phyloP scores from a whole-genome alignment of 64 coral and sea anemone genomes.

The Montipora efflorescens region DNA sequence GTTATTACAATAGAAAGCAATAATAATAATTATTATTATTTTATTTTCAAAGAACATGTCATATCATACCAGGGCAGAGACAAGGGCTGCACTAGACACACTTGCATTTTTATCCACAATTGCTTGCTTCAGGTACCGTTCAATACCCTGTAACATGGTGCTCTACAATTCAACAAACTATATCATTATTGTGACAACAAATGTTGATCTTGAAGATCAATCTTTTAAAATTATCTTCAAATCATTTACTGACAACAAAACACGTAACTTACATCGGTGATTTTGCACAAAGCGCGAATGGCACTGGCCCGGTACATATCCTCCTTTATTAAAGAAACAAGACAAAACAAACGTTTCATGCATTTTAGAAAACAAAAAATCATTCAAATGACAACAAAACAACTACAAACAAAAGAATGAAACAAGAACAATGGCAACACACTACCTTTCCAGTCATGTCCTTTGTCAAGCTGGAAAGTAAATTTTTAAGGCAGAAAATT shows the following conservation, averaged over 20 bases:
- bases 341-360: neutral
- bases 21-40: too few species aligned
- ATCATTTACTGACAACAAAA: too few species aligned
- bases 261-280: slow-evolving; percentile 84
- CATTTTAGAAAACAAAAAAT: too few species aligned
- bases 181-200: neutral
- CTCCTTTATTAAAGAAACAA: slow-evolving; percentile 40
- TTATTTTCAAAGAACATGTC: neutral
- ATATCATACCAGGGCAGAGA: slow-evolving; percentile 86
- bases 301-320: slow-evolving; percentile 97
- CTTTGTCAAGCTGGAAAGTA: slow-evolving; percentile 89
- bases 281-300: slow-evolving; percentile 96
- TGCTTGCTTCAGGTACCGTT: slow-evolving; percentile 97
- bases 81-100: slow-evolving; percentile 90
- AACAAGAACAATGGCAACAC: neutral
- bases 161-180: slow-evolving; percentile 47
- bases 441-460: slow-evolving; percentile 96
- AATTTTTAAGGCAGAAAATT: neutral
- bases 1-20: too few species aligned
- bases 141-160: slow-evolving; percentile 96
- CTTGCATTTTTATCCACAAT: slow-evolving; percentile 98
- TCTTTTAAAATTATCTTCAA: too few species aligned
- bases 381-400: neutral
- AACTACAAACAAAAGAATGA: neutral
- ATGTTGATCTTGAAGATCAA: neutral